These are phyloP conservation scores for Burhinus bistriatus DNA, from an alignment of 2,113 vertebrate species.

Conservation along the genomic window DNA sequence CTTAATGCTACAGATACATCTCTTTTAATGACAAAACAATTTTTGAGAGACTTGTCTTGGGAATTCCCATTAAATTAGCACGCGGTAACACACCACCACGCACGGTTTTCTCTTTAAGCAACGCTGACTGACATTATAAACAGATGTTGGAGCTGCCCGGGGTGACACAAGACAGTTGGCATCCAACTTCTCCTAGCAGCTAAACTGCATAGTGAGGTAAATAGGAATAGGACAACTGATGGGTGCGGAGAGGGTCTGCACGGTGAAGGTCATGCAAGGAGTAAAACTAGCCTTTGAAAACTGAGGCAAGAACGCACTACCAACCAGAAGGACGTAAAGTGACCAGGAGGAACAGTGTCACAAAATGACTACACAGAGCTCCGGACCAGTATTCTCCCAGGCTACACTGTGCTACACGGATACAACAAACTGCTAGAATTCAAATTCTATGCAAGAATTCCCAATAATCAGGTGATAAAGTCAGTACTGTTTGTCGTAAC, in stretches of 20 bases:
- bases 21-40: neutral
- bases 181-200: neutral
- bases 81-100: neutral
- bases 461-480: neutral
- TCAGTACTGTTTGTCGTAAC: neutral
- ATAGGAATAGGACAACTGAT: neutral
- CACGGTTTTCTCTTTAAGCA: neutral
- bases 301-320: accelerated
- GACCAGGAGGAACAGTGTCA: neutral
- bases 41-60: neutral
- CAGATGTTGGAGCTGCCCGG: neutral
- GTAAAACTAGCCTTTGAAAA: neutral
- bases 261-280: accelerated
- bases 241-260: no score
- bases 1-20: neutral
- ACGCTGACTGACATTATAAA: accelerated
- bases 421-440: neutral
- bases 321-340: neutral
- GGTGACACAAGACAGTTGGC: neutral
- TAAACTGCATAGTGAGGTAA: accelerated
- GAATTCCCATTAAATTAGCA: neutral
- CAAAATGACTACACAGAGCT: neutral
- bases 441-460: neutral
- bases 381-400: neutral
- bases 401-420: neutral